Evolutionary conservation across 2,797 vertebrate genomes (phyloP).

Genomic region (Hydrocynus forskahlii): DNA sequence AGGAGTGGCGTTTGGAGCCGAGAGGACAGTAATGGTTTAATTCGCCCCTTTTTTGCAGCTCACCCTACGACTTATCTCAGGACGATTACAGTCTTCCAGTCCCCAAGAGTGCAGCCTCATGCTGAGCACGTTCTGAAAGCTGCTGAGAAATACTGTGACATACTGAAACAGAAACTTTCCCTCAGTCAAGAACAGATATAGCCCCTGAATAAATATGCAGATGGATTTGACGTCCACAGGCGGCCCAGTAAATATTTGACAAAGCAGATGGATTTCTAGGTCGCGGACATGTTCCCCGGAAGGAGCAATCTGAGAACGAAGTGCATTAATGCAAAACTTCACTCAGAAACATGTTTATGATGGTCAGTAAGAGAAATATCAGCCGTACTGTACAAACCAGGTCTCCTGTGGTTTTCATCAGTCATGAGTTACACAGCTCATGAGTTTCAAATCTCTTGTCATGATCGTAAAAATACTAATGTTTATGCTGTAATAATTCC

Average conservation of each 20-base stretch:
- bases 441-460: no score
- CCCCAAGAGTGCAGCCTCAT: conserved; percentile 10
- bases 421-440: no score
- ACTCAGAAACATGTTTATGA: no score
- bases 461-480: no score
- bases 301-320: background rate
- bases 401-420: no score
- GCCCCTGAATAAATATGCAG: background rate
- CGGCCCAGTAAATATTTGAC: conserved; percentile 30
- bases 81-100: background rate
- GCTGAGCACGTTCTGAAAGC: background rate
- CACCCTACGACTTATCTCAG: background rate
- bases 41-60: conserved; percentile 10
- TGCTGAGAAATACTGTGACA: no score
- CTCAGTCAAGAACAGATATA: background rate
- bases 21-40: conserved; percentile 27
- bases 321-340: no score
- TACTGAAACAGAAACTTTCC: background rate
- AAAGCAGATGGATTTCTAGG: conserved; percentile 21
- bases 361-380: no score
- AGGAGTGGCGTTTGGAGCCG: conserved; percentile 10
- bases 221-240: background rate
- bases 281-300: background rate
- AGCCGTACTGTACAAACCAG: no score
- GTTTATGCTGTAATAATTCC: no score